Evolutionary conservation across 2,888 invertebrate genomes (phyloP).

Genomic region (Blastobasis adustella): DNA sequence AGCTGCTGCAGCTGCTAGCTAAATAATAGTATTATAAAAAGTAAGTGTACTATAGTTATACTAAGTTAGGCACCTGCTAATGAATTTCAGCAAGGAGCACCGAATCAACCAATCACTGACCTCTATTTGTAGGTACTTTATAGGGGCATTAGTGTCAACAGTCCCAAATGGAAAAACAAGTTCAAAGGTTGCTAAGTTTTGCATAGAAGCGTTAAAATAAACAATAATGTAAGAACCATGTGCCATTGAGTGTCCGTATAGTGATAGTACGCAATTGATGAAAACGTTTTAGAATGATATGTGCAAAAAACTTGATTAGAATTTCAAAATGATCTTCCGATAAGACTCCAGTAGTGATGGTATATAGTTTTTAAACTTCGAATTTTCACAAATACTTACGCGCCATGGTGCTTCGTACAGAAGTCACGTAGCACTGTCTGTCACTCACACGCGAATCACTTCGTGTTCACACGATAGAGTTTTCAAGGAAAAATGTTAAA

Average conservation of each 20-base stretch:
- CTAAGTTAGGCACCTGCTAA: too few relatives aligned
- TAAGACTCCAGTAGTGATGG: conserved; percentile 3
- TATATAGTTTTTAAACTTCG: conserved; percentile 11
- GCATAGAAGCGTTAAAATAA: conserved; percentile 5
- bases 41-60: too few relatives aligned
- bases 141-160: too few relatives aligned
- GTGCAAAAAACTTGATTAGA: not conserved
- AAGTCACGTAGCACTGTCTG: conserved; percentile 31
- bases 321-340: not conserved
- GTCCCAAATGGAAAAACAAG: too few relatives aligned
- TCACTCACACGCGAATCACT: not conserved
- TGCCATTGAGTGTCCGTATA: not conserved
- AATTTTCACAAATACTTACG: conserved; percentile 31
- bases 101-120: too few relatives aligned
- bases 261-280: not conserved
- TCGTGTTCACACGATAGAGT: too few relatives aligned
- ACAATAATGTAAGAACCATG: not conserved
- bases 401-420: conserved; percentile 36
- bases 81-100: too few relatives aligned
- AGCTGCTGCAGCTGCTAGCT: too few relatives aligned
- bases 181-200: not conserved
- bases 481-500: too few relatives aligned
- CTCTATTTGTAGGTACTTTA: too few relatives aligned
- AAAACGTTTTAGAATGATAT: not conserved
- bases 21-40: too few relatives aligned